Conservation (phyloP, 1,140 invertebrate genomes). For the Ladona fulva region DNA sequence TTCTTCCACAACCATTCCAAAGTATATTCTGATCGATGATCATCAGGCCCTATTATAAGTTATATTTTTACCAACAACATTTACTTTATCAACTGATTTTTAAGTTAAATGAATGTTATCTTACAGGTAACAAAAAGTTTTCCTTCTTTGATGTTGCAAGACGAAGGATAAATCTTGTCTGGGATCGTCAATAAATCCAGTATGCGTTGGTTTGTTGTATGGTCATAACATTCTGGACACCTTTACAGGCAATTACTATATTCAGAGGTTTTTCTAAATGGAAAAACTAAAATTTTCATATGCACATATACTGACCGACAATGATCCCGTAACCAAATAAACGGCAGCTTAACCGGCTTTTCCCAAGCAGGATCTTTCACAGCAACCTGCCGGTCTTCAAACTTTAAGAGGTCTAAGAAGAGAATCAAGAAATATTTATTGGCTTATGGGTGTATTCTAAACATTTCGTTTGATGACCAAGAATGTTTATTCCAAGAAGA, state of each 20-base stretch:
- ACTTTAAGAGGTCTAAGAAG: neutral
- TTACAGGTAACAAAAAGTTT: constrained; percentile 27
- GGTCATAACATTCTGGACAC: constrained; percentile 38
- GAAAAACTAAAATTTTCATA: neutral
- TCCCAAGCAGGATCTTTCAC: neutral
- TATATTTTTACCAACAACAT: constrained; percentile 8
- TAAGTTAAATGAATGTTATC: neutral
- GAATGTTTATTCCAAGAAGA: too few relatives aligned
- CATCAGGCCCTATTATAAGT: constrained; percentile 37
- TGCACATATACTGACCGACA: constrained; percentile 33
- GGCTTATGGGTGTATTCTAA: too few relatives aligned
- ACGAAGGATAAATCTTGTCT: constrained; percentile 27
- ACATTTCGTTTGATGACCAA: too few relatives aligned
- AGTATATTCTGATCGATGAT: constrained; percentile 36
- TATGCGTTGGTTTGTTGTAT: constrained; percentile 35
- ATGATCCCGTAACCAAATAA: constrained; percentile 39
- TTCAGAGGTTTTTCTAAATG: neutral
- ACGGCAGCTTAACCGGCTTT: neutral
- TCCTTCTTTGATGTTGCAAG: constrained; percentile 18
- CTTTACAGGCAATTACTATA: constrained; percentile 28
- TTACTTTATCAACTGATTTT: neutral
- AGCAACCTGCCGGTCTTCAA: neutral
- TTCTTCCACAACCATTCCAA: constrained; percentile 34
- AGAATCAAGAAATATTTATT: too few relatives aligned
- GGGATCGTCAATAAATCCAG: constrained; percentile 36